These are phyloP conservation scores for Euleptes europaea DNA, from an alignment of 2,113 vertebrate genomes.

Conservation along the genomic window DNA sequence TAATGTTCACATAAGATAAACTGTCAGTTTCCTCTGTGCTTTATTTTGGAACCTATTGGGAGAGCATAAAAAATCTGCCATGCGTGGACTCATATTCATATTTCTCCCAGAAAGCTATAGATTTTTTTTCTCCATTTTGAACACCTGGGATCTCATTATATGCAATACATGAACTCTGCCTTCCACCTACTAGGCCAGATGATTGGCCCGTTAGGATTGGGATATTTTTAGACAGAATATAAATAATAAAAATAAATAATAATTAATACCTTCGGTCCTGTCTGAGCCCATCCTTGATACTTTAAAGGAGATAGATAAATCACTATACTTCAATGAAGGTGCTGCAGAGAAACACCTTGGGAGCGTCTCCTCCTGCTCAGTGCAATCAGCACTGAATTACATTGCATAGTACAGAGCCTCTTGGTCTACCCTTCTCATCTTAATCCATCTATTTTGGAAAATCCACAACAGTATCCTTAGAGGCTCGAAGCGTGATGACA, in stretches of 20 bases:
- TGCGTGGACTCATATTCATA: background rate
- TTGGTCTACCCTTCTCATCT: background rate
- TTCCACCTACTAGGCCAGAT: background rate
- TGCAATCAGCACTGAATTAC: background rate
- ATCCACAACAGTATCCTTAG: rapidly evolving
- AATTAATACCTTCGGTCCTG: background rate
- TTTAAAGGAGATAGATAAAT: background rate
- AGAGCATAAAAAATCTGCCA: background rate
- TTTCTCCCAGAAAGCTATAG: background rate
- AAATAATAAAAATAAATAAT: slow-evolving; percentile 9
- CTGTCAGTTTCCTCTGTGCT: background rate
- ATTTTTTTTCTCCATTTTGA: rapidly evolving
- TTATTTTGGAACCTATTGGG: background rate
- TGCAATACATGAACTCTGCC: background rate
- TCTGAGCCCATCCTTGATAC: background rate
- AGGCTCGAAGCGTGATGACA: background rate
- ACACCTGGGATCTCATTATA: background rate
- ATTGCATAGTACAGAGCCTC: rapidly evolving
- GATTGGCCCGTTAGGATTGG: background rate
- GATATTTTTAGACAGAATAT: background rate
- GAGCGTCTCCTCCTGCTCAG: background rate
- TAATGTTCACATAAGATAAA: background rate
- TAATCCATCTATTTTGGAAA: rapidly evolving
- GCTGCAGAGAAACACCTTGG: rapidly evolving
- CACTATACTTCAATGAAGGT: rapidly evolving